These are phyloP conservation scores for Cuniculus paca DNA, from an alignment of 2,797 vertebrate genomes.

Conservation along the genomic window DNA sequence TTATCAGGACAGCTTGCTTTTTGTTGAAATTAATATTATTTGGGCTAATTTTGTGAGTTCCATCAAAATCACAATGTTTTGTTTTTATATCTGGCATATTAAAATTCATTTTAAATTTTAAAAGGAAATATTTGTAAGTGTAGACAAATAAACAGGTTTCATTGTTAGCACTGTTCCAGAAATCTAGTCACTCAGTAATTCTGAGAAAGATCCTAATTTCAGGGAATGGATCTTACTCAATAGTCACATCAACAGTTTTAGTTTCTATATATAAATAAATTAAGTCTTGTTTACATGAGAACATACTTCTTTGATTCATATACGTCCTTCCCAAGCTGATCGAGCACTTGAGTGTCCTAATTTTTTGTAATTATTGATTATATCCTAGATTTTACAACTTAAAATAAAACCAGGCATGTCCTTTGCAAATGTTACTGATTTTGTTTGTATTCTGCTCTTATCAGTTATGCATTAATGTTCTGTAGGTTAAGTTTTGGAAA, in stretches of 20 bases:
- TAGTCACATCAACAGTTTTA: constrained; percentile 62
- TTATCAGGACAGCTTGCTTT: constrained; percentile 93
- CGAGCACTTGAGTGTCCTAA: constrained; percentile 77
- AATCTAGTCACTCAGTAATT: constrained; percentile 78
- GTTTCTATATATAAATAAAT: constrained; percentile 62
- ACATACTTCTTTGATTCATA: constrained; percentile 62
- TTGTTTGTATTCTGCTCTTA: constrained; percentile 87
- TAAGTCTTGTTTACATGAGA: constrained; percentile 17
- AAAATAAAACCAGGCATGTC: constrained; percentile 86
- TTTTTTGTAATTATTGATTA: constrained; percentile 85
- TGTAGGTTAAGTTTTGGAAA: constrained; percentile 90
- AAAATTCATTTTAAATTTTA: constrained; percentile 86
- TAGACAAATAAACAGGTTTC: constrained; percentile 82
- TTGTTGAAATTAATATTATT: constrained; percentile 94
- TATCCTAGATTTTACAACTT: constrained; percentile 87
- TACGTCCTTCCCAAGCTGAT: constrained; percentile 51
- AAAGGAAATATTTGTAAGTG: constrained; percentile 83
- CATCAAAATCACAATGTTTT: constrained; percentile 91
- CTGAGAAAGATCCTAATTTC: constrained; percentile 75
- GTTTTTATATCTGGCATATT: constrained; percentile 86
- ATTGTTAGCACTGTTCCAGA: constrained; percentile 76
- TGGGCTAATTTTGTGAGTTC: constrained; percentile 90
- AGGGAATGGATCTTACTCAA: constrained; percentile 12
- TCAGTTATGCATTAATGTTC: constrained; percentile 85
- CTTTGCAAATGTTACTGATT: constrained; percentile 86